Conservation (phyloP, 2,797 vertebrate species). For the Trematomus bernacchii region DNA sequence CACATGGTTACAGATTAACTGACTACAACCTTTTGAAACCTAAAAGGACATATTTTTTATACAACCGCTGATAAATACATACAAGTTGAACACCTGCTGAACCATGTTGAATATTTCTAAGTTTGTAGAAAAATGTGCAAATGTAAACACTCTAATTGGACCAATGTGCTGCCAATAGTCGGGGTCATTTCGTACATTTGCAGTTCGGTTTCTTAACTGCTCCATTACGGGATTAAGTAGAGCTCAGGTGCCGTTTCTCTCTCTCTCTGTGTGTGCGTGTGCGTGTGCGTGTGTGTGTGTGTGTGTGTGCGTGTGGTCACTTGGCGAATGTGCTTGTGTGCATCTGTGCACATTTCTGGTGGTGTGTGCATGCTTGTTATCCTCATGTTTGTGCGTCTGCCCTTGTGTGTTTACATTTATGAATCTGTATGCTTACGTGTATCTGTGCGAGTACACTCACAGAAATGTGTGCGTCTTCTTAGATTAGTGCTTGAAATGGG, state of each 20-base stretch:
- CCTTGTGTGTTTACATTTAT: slow-evolving; percentile 34
- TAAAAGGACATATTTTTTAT: slow-evolving; percentile 10
- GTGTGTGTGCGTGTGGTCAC: slow-evolving; percentile 8
- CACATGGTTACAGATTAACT: not conserved
- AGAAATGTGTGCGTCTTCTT: slow-evolving; percentile 65
- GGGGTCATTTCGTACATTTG: slow-evolving; percentile 64
- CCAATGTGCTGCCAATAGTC: slow-evolving; percentile 53
- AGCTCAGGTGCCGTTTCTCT: slow-evolving; percentile 23
- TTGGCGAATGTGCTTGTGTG: not conserved
- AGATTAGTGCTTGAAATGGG: slow-evolving; percentile 68
- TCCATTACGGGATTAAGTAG: slow-evolving; percentile 64
- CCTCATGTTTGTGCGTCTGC: slow-evolving; percentile 10
- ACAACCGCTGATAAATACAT: slow-evolving; percentile 29
- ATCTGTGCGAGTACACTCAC: slow-evolving; percentile 2
- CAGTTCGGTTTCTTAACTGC: slow-evolving; percentile 63
- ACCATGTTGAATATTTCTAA: slow-evolving; percentile 41
- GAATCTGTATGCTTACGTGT: slow-evolving; percentile 23
- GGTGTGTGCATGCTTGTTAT: slow-evolving; percentile 33
- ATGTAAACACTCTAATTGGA: slow-evolving; percentile 57
- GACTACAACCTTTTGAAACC: not conserved
- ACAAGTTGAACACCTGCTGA: slow-evolving; percentile 28
- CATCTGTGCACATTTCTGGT: slow-evolving; percentile 18
- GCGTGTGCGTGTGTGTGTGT: not conserved
- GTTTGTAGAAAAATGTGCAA: slow-evolving; percentile 42
- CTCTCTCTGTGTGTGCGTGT: not conserved